Evolutionary conservation across 2,888 invertebrate genomes (phyloP).

Genomic region (Pandemis cinnamomeana): DNA sequence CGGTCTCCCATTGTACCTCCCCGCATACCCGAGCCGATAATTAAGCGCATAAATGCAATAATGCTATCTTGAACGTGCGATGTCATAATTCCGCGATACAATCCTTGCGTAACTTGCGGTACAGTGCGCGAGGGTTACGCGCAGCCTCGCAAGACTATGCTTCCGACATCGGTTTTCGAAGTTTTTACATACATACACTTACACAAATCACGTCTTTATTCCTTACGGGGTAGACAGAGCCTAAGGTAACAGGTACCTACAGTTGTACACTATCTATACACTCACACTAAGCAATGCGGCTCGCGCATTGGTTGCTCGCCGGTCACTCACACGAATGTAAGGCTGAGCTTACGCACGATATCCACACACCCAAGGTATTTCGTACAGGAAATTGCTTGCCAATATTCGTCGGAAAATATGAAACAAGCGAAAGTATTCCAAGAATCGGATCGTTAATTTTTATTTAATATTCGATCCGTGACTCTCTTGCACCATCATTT

Average conservation of each 20-base stretch:
- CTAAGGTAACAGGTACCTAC: no score
- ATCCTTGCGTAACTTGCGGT: slow-evolving; percentile 8
- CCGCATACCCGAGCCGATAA: not conserved
- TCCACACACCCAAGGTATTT: slow-evolving; percentile 1
- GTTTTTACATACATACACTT: no score
- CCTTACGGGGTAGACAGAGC: no score
- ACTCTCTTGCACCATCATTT: slow-evolving; percentile 17
- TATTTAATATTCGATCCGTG: slow-evolving; percentile 15
- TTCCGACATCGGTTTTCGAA: no score
- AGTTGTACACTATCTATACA: no score
- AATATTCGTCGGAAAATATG: slow-evolving; percentile 36
- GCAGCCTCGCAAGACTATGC: no score
- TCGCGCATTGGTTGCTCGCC: not conserved
- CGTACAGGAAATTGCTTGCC: slow-evolving; percentile 21
- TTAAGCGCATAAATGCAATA: slow-evolving; percentile 13
- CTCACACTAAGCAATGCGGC: no score
- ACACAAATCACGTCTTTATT: no score
- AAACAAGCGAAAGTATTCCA: slow-evolving; percentile 37
- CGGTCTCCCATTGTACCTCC: not conserved
- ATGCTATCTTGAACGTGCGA: not conserved
- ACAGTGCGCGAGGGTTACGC: no score
- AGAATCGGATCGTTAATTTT: slow-evolving; percentile 28
- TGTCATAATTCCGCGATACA: slow-evolving; percentile 6
- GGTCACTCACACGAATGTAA: not conserved
- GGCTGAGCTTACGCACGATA: not conserved